phyloP scores from a whole-genome alignment of 2,113 vertebrate genomes.

The Orientallactaga bullata region DNA sequence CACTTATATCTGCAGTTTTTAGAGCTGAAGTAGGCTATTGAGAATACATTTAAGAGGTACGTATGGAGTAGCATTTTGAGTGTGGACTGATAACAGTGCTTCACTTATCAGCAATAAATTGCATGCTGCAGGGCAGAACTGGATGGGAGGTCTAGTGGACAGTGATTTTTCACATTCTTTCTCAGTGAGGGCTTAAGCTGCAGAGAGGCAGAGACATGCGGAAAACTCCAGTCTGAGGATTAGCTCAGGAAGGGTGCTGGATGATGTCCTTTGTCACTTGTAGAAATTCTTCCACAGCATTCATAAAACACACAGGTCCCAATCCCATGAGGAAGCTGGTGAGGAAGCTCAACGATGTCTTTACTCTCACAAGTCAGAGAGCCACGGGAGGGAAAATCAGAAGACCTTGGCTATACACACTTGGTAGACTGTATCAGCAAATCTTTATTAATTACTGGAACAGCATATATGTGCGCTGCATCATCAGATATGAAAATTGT shows the following conservation, averaged over 20 bases:
- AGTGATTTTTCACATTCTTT: slow-evolving; percentile 38
- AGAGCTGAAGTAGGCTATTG: slow-evolving; percentile 71
- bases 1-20: slow-evolving; percentile 45
- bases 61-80: slow-evolving; percentile 68
- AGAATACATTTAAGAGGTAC: slow-evolving; percentile 70
- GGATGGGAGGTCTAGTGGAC: slow-evolving; percentile 67
- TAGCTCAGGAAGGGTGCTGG: background rate
- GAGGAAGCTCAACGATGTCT: background rate
- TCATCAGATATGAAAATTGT: background rate
- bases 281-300: background rate
- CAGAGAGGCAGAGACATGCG: background rate
- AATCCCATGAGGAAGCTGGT: background rate
- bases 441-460: background rate
- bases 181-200: background rate
- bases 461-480: background rate
- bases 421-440: background rate
- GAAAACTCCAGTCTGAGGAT: background rate
- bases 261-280: background rate
- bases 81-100: slow-evolving; percentile 66
- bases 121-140: slow-evolving; percentile 31
- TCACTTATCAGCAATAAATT: slow-evolving; percentile 66
- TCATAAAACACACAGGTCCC: background rate
- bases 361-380: background rate
- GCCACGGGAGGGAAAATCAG: background rate
- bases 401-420: background rate